These are phyloP conservation scores for Anolis sagrei DNA, from an alignment of 2,113 vertebrate species.

Conservation along the genomic window DNA sequence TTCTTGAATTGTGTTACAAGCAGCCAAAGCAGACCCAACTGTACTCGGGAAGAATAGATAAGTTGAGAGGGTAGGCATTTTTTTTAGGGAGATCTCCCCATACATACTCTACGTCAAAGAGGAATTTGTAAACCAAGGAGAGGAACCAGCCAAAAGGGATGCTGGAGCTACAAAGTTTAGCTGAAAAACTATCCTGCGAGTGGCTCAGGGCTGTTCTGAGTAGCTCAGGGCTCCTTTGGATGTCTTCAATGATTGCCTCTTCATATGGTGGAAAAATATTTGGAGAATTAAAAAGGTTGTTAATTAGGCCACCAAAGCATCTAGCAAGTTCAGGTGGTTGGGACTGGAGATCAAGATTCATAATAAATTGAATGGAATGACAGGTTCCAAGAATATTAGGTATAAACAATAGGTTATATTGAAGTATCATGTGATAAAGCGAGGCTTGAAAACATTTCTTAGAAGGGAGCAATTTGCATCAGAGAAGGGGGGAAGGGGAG, in stretches of 20 bases:
- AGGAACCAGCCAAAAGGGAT: background rate
- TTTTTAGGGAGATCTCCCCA: background rate
- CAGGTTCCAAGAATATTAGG: background rate
- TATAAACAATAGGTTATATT: background rate
- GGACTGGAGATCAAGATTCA: too few relatives aligned
- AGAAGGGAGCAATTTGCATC: background rate
- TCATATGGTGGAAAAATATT: too few relatives aligned
- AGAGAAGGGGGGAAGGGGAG: background rate
- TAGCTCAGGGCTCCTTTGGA: too few relatives aligned
- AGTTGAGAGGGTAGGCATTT: background rate
- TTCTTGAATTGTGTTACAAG: background rate
- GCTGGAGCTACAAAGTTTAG: background rate
- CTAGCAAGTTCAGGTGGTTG: background rate
- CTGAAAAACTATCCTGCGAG: background rate
- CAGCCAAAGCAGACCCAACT: background rate
- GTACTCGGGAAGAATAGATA: background rate
- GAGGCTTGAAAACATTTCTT: background rate
- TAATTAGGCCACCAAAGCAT: too few relatives aligned
- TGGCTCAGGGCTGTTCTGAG: background rate
- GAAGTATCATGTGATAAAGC: background rate
- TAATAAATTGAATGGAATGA: background rate
- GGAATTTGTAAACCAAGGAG: background rate
- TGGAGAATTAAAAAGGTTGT: background rate
- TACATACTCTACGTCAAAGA: background rate
- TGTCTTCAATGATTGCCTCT: too few relatives aligned